These are phyloP conservation scores for Lycorma delicatula DNA, from an alignment of 1,140 invertebrate species.

Conservation along the genomic window DNA sequence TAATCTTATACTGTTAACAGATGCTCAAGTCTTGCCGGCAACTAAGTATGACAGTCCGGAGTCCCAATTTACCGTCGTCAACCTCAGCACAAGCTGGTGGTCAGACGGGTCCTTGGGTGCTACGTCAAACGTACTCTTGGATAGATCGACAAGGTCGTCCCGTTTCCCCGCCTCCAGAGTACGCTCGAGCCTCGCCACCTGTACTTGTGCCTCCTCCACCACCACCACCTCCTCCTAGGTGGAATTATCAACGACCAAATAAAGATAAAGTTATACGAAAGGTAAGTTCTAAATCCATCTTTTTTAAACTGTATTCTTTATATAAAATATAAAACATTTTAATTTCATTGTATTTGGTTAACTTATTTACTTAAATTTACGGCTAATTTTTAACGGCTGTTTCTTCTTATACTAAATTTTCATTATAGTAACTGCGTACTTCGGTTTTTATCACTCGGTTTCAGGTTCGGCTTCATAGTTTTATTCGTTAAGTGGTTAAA, in stretches of 20 bases:
- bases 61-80: slow-evolving; percentile 45
- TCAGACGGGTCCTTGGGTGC: slow-evolving; percentile 45
- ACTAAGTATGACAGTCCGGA: slow-evolving; percentile 77
- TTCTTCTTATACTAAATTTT: too few relatives aligned
- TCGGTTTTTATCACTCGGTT: too few relatives aligned
- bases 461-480: too few relatives aligned
- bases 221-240: slow-evolving; percentile 37
- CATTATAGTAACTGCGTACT: too few relatives aligned
- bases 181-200: slow-evolving; percentile 36
- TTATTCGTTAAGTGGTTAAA: too few relatives aligned
- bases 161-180: slow-evolving; percentile 70
- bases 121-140: slow-evolving; percentile 81
- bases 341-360: too few relatives aligned
- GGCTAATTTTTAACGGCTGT: too few relatives aligned
- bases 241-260: slow-evolving; percentile 35
- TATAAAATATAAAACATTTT: too few relatives aligned
- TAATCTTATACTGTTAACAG: slow-evolving; percentile 50
- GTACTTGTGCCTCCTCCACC: slow-evolving; percentile 31
- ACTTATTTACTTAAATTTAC: too few relatives aligned
- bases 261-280: slow-evolving; percentile 34
- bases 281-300: too few relatives aligned
- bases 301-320: too few relatives aligned
- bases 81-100: slow-evolving; percentile 39
- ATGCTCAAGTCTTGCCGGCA: slow-evolving; percentile 80
- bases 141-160: slow-evolving; percentile 81